Evolutionary conservation across 2,113 vertebrate genomes (phyloP), one percentile per base, ranked within the genome.

Genomic region (Takifugu bimaculatus): DNA sequence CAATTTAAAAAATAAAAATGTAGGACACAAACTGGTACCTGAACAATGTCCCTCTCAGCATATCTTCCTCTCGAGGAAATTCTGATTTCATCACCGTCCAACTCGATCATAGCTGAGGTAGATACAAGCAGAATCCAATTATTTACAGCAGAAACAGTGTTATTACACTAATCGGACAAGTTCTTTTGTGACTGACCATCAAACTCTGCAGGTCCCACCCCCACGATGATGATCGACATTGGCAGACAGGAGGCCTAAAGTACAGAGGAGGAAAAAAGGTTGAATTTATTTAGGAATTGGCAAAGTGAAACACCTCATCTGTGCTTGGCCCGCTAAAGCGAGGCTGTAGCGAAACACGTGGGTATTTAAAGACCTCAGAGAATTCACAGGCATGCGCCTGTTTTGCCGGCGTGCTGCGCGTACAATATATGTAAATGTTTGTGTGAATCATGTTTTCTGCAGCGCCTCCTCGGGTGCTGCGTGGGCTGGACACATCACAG

Each of bases 1-100:
- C 3, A 11, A 45, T 48, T 48, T 48, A 48, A n/a, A 2, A 14
- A 48, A 48, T 5, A n/a, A n/a, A n/a, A 48, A 5, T 4, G 7
- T 1, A 13, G 13, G 7, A 13, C 25, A 29, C 39, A 1, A 26
- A 26, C 26, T 25, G 11, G 13, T 81, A 99, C 97, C 96, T 98
- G 97, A 43, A 99, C 97, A 76, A 99, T 99, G 83, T 99, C 97
- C 77, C 97, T 92, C 88, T 99, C 97, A 6, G 97, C 97, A 50
- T 88, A 94, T 80, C 91, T 91, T 86, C 96, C 97, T 90, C 96
- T 93, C 72, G 97, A 98, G 25, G 97, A 99, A 76, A 99, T 93
- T 79, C 97, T 90, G 28, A 98, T 87, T 79, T 97, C 93, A 84
- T 99, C 97, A 1, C 96, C 97, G 66, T 99, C 97, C 83, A 99